phyloP scores from a whole-genome alignment of 1,140 invertebrate species.

The Orchestia grillus region DNA sequence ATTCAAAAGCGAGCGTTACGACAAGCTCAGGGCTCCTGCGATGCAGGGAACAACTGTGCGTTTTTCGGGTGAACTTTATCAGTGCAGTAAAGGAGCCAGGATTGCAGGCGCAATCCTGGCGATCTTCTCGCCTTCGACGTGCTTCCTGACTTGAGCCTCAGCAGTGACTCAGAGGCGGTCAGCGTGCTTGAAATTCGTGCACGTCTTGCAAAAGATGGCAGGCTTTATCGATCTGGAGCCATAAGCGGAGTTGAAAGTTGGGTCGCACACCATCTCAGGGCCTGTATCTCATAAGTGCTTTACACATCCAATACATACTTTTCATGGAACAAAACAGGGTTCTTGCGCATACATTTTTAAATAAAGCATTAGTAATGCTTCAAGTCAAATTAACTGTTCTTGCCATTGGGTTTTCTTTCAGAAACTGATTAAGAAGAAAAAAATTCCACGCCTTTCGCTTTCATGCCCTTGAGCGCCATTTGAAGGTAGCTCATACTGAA shows the following conservation, averaged over 20 bases:
- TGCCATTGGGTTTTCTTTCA: background rate
- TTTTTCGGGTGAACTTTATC: background rate
- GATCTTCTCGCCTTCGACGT: constrained; percentile 4
- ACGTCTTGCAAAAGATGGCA: constrained; percentile 31
- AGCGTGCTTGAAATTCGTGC: constrained; percentile 40
- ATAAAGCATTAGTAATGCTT: background rate
- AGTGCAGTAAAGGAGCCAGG: background rate
- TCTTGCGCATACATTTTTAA: background rate
- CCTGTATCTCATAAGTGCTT: background rate
- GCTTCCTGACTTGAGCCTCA: background rate
- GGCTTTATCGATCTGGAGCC: constrained; percentile 40
- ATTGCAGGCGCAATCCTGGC: constrained; percentile 24
- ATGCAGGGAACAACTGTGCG: background rate
- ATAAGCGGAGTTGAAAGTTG: constrained; percentile 61
- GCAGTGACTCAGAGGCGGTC: constrained; percentile 37
- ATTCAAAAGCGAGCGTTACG: background rate
- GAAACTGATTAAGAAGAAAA: background rate
- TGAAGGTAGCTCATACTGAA: background rate
- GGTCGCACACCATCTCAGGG: constrained; percentile 48
- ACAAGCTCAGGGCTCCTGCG: background rate
- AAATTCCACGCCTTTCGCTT: background rate
- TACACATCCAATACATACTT: background rate
- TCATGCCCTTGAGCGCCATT: background rate
- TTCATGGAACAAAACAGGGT: background rate
- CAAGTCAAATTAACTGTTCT: background rate